Base-by-base conservation (phyloP, 2,113 vertebrate genomes). In the Myiagra hebetior region DNA sequence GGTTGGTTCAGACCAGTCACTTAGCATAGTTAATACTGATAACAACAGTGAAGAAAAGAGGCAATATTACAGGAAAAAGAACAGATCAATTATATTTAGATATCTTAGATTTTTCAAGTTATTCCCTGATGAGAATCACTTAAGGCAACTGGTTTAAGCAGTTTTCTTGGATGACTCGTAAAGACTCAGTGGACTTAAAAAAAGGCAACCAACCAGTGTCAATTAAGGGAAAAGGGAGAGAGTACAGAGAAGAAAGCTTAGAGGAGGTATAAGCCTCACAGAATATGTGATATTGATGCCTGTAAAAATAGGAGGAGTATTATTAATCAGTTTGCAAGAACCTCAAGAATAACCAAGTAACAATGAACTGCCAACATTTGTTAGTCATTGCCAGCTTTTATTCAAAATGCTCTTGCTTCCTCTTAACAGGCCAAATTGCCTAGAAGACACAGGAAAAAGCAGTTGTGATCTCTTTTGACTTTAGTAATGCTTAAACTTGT, bases 221-320 rank as follows among this genome's bases (percentile, higher is more conserved):
- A 21, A 13, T 49, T 39, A 28, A 1, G 0, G 2, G 1, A 13
- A 30, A 70, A 65, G 2, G 16, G 28, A 67, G 31, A 9, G 4
- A 28, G 4, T 41, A 53, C 20, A 10, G 11, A 74, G 11, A 62
- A 78, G 22, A 87, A 91, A 84, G 8, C 27, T 72, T 76, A 76
- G 27, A 83, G 41, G 14, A 89, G 9, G 4, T 28, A 9, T 19
- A 72, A 33, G 4, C 11, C 22, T 10, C 63, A 59, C 4, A 81
- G 10, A 63, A 78, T 22, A 39, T 7, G 9, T 31, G 85, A 53
- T 21, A 70, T 4, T 13, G 24, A 64, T 59, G 33, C 8, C 33
- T 67, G 21, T 37, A 75, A 83, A 75, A 96, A 59, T 42, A 74
- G 28, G 10, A 12, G 4, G 18, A 21, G 22, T 6, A 11, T 39